These are phyloP conservation scores for Chelonus insularis DNA, from an alignment of 1,140 invertebrate species.

Conservation along the genomic window DNA sequence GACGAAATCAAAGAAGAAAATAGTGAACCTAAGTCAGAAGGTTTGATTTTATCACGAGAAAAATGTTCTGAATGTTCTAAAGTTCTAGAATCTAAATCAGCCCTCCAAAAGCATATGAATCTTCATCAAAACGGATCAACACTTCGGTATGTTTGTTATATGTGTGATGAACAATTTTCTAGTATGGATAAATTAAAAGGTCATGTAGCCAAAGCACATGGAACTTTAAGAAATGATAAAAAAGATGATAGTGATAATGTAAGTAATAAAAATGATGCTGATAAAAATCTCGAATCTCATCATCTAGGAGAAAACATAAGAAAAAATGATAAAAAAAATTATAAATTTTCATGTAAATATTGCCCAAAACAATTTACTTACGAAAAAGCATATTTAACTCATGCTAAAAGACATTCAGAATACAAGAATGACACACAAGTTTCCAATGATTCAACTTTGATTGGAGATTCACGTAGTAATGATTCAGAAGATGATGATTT, in stretches of 20 bases:
- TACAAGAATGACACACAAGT: constrained; percentile 33
- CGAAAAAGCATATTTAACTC: constrained; percentile 45
- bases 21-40: too few relatives aligned
- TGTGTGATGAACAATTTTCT: constrained; percentile 46
- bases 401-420: constrained; percentile 45
- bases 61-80: too few relatives aligned
- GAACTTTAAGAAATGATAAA: constrained; percentile 21
- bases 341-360: constrained; percentile 45
- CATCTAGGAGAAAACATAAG: too few relatives aligned
- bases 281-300: too few relatives aligned
- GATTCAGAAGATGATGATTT: constrained; percentile 37
- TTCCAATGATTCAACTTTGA: too few relatives aligned
- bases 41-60: too few relatives aligned
- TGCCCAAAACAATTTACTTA: constrained; percentile 50
- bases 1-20: too few relatives aligned
- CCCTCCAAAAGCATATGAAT: constrained; percentile 40
- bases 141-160: constrained; percentile 45
- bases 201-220: constrained; percentile 36
- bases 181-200: constrained; percentile 39
- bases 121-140: constrained; percentile 42
- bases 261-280: not conserved
- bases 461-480: too few relatives aligned
- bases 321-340: constrained; percentile 34
- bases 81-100: too few relatives aligned
- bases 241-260: constrained; percentile 21